A percentile compares a stretch with the other conserved stretches of the same genome.
phyloP scores from a whole-genome alignment of 1,140 invertebrate species.

The Paralvinella palmiformis region DNA sequence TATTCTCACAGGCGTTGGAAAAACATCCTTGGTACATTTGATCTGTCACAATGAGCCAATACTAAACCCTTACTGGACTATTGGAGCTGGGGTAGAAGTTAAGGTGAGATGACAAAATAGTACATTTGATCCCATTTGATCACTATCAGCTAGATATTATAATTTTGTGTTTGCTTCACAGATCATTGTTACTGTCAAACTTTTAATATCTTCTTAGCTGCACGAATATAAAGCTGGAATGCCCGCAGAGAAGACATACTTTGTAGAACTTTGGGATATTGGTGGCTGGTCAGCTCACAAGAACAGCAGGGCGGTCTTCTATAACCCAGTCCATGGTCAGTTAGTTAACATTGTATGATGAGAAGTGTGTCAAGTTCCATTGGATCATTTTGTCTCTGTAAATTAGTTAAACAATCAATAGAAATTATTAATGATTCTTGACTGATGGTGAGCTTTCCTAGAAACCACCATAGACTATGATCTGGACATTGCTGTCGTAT shows the following conservation, averaged over 20 bases:
- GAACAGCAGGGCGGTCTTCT: constrained; percentile 87
- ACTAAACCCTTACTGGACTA: constrained; percentile 81
- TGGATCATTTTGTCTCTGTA: not conserved
- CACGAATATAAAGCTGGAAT: constrained; percentile 96
- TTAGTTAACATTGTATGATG: not conserved
- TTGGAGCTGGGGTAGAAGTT: constrained; percentile 91
- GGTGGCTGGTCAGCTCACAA: constrained; percentile 87
- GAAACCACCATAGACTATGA: not conserved
- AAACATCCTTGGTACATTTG: constrained; percentile 86
- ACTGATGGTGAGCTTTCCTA: not conserved
- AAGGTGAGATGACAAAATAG: constrained; percentile 55
- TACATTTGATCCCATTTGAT: not conserved
- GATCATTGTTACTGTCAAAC: not conserved
- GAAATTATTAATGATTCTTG: not conserved
- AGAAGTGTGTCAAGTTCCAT: not conserved
- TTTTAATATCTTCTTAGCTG: constrained; percentile 50
- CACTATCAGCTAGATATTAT: not conserved
- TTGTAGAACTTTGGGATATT: constrained; percentile 93
- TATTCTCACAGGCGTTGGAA: constrained; percentile 92
- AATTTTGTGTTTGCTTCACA: not conserved
- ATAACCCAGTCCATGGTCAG: constrained; percentile 81
- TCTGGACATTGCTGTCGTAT: constrained; percentile 22
- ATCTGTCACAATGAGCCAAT: constrained; percentile 81
- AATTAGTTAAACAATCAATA: not conserved
- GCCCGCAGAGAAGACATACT: constrained; percentile 77